Evolutionary conservation across 2,113 vertebrate species (phyloP).

Genomic region (Xiphophorus couchianus): DNA sequence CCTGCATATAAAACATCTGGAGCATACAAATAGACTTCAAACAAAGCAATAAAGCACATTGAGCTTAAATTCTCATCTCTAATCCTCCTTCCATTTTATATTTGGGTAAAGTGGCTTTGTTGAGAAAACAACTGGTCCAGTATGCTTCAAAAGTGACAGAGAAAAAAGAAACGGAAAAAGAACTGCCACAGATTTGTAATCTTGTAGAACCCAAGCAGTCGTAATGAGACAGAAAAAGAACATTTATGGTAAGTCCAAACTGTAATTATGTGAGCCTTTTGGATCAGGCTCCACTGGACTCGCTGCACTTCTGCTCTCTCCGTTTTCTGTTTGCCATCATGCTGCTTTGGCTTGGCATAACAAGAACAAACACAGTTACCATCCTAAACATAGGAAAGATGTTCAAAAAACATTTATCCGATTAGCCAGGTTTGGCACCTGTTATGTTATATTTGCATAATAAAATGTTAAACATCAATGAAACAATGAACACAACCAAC

Average conservation of each 20-base stretch:
- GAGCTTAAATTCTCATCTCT: not conserved
- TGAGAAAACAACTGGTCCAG: not conserved
- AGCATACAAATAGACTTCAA: not conserved
- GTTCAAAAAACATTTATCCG: constrained; percentile 4
- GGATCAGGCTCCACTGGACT: constrained; percentile 24
- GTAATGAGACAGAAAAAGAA: constrained; percentile 30
- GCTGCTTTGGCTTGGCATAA: not conserved
- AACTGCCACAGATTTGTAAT: not conserved
- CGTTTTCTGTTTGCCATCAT: not conserved
- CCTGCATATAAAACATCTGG: not conserved
- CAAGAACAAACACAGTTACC: not conserved
- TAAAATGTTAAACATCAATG: not conserved
- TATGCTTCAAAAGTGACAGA: not conserved
- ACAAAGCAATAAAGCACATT: not conserved
- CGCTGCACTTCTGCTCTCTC: not conserved
- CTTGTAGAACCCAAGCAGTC: not conserved
- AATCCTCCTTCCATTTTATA: not conserved
- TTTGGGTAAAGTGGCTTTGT: not conserved
- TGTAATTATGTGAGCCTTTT: constrained; percentile 38
- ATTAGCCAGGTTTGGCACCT: not conserved
- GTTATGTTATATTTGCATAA: not conserved
- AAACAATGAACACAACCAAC: not conserved
- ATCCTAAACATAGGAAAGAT: not conserved
- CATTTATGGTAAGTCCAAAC: constrained; percentile 27
- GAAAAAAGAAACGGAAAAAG: not conserved